Conservation (phyloP, 30 jellyfish, hydroid and myxozoan genomes). For the Pelagia noctiluca region DNA sequence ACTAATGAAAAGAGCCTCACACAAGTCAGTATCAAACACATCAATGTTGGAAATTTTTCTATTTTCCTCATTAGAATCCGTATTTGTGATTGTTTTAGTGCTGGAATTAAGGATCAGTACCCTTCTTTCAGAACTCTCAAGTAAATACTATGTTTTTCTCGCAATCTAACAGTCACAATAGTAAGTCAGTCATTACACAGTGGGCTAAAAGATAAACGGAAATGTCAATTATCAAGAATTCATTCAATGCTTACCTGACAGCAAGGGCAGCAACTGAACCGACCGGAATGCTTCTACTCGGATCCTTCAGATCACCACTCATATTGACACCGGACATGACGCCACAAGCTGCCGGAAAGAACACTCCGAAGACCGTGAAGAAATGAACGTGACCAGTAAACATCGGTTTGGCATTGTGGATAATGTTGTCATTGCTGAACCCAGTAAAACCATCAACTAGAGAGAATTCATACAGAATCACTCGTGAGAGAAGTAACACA, state of each 20-base stretch:
- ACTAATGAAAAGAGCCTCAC: too few relatives aligned
- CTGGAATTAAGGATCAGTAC: too few relatives aligned
- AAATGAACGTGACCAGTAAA: slow-evolving; percentile 76
- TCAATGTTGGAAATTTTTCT: too few relatives aligned
- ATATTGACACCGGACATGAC: slow-evolving; percentile 96
- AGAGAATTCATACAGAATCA: not conserved
- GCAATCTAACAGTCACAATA: too few relatives aligned
- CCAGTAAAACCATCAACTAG: slow-evolving; percentile 87
- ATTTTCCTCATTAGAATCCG: too few relatives aligned
- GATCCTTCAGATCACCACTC: slow-evolving; percentile 96
- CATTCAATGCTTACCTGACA: slow-evolving; percentile 65
- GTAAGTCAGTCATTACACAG: too few relatives aligned
- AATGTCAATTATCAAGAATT: not conserved
- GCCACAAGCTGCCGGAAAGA: slow-evolving; percentile 98
- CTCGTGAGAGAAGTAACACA: too few relatives aligned
- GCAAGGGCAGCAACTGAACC: slow-evolving; percentile 96
- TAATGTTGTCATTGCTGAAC: slow-evolving; percentile 74
- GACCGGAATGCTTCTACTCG: slow-evolving; percentile 84
- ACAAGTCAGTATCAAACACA: too few relatives aligned
- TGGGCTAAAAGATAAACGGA: not conserved
- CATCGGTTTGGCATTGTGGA: slow-evolving; percentile 82
- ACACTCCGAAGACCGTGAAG: slow-evolving; percentile 92
- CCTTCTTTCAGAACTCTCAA: too few relatives aligned
- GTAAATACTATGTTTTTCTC: too few relatives aligned
- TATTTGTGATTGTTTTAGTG: too few relatives aligned